Conservation (phyloP, 2,113 vertebrate species). For the Zosterops japonicus region DNA sequence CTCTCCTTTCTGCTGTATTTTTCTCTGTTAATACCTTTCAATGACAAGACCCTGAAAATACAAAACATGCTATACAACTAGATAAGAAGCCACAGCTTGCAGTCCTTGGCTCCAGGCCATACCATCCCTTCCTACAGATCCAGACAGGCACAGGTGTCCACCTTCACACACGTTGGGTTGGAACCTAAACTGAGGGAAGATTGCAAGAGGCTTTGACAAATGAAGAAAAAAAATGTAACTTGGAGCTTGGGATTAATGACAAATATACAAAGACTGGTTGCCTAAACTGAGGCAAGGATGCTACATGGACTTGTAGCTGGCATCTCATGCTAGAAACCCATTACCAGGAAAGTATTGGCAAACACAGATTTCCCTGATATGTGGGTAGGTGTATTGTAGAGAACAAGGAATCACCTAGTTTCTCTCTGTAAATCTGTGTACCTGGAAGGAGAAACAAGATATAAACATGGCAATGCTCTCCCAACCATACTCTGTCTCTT, state of each 20-base stretch:
- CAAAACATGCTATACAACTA: background rate
- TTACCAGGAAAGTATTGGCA: background rate
- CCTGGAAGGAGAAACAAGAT: background rate
- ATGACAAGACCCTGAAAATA: background rate
- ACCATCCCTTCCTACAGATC: background rate
- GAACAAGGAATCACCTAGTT: background rate
- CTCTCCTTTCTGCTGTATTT: background rate
- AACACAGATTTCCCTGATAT: background rate
- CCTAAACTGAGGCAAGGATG: background rate
- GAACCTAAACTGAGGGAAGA: background rate
- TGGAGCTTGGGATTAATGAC: background rate
- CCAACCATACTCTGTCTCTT: background rate
- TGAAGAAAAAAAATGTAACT: background rate
- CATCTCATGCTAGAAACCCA: background rate
- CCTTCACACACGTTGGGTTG: accelerated
- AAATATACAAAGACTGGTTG: background rate
- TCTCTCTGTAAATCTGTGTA: background rate
- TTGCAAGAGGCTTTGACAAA: background rate
- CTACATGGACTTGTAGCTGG: background rate
- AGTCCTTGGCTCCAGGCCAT: background rate
- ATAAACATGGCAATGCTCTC: background rate
- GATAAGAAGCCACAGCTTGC: background rate
- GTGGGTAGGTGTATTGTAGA: background rate
- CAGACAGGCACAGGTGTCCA: background rate
- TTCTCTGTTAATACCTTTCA: background rate